These are phyloP conservation scores for Upupa epops DNA, from an alignment of 2,113 vertebrate species.

Conservation along the genomic window DNA sequence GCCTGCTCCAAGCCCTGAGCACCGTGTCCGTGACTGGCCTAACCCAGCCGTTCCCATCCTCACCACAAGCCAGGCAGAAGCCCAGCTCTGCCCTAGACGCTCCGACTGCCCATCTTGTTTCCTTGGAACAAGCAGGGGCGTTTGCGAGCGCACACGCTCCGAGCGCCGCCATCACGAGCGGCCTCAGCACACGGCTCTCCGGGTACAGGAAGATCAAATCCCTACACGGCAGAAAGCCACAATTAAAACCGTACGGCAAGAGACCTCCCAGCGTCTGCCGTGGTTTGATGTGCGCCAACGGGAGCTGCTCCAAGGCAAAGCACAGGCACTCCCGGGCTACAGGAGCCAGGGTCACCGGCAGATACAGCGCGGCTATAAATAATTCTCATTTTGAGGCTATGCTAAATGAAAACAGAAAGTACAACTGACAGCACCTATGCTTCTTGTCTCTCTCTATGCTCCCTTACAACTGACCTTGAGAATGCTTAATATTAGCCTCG, in stretches of 20 bases:
- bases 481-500: constrained; percentile 45
- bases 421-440: constrained; percentile 39
- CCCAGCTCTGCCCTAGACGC: not conserved
- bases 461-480: constrained; percentile 61
- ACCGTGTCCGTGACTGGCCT: not conserved
- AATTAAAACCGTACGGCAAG: not conserved
- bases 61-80: not conserved
- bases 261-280: not conserved
- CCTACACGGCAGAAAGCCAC: not conserved
- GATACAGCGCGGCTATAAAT: not conserved
- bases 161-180: too few species aligned
- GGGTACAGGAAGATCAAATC: too few species aligned
- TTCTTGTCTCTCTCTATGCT: constrained; percentile 46
- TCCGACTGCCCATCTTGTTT: not conserved
- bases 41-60: not conserved
- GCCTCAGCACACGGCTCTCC: too few species aligned
- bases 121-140: not conserved
- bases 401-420: constrained; percentile 55
- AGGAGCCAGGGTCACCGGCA: constrained; percentile 15
- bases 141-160: too few species aligned
- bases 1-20: too few species aligned
- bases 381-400: constrained; percentile 43
- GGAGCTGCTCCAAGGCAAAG: not conserved
- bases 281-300: not conserved
- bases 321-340: not conserved